Evolutionary conservation across 2,797 vertebrate species (phyloP), one percentile per base, ranked within the genome.

Genomic region (Tadarida brasiliensis): DNA sequence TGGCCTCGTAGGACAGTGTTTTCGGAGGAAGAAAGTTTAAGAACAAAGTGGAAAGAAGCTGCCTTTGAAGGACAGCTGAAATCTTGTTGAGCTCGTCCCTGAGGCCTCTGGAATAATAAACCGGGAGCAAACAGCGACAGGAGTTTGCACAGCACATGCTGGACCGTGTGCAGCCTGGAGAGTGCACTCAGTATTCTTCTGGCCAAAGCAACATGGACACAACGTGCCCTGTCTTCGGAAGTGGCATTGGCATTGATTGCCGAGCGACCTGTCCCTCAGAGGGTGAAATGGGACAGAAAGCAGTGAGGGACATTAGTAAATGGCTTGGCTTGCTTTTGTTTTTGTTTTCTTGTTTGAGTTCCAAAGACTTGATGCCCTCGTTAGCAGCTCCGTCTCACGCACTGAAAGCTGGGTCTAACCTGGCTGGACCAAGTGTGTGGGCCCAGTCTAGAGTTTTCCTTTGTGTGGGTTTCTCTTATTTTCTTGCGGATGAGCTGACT

Each of bases 41-140:
- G 67, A 92, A 92, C 94, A 82, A 91, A 89, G 96, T 77, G 28
- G 51, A 15, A 92, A 82, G 80, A 85, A 78, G 30, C 16, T 30
- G 61, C 59, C 87, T 95, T 93, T 96, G 94, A 96, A 95, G 92
- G 77, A 51, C 33, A 77, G 59, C 76, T 80, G 77, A 80, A 63
- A 63, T 81, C 92, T 28, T 78, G 35, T 81, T 26, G 44, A 85
- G 68, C 71, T 57, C 76, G 92, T 96, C 67, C 15, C 67, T 7
- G 47, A 85, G 81, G 81, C 71, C 77, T 63, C 94, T 85, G 5
- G 80, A 84, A 91, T 82, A 92, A 94, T 95, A 95, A 95, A 85
- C 56, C 47, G 39, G 84, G 49, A 77, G 87, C 44, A 82, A 90
- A 90, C 81, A 87, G 67, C 84, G 51, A n/a, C 39, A 68, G 73